A percentile compares a stretch with the other conserved stretches of the same genome.
Evolutionary conservation across 37 sponge, comb jelly and placozoan genomes (phyloP).

Genomic region (Dysidea cf. avara): DNA sequence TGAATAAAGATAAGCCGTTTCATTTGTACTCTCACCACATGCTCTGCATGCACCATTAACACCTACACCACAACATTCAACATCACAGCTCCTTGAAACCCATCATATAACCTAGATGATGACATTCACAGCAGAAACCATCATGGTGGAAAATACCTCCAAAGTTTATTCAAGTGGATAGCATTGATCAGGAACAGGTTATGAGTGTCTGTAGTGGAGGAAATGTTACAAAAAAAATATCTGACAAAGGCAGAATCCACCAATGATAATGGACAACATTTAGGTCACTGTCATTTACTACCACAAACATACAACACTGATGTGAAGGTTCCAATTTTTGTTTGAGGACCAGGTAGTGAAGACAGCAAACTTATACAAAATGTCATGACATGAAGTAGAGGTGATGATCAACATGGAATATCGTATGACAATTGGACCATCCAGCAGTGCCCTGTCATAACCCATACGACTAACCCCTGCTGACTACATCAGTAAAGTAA

Average conservation of each 20-base stretch:
- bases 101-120: too few relatives aligned
- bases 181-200: slow-evolving; percentile 49
- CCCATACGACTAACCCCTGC: slow-evolving; percentile 52
- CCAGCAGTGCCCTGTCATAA: slow-evolving; percentile 25
- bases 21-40: slow-evolving; percentile 72
- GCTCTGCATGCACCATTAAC: slow-evolving; percentile 72
- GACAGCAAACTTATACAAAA: slow-evolving; percentile 46
- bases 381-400: too few relatives aligned
- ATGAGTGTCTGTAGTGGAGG: slow-evolving; percentile 64
- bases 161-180: slow-evolving; percentile 28
- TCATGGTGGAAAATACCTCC: slow-evolving; percentile 77
- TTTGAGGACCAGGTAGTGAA: slow-evolving; percentile 63
- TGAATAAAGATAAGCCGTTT: slow-evolving; percentile 56
- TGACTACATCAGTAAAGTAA: not conserved
- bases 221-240: slow-evolving; percentile 48
- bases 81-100: slow-evolving; percentile 55
- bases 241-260: slow-evolving; percentile 58
- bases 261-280: slow-evolving; percentile 78
- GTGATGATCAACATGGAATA: too few relatives aligned
- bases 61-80: slow-evolving; percentile 59
- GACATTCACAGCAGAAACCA: too few relatives aligned
- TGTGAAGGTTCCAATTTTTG: slow-evolving; percentile 61
- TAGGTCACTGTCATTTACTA: slow-evolving; percentile 61
- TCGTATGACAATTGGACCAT: not conserved
- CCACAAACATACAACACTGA: too few relatives aligned